phyloP scores from a whole-genome alignment of 1,140 invertebrate genomes.

The Drosophila carrolli region DNA sequence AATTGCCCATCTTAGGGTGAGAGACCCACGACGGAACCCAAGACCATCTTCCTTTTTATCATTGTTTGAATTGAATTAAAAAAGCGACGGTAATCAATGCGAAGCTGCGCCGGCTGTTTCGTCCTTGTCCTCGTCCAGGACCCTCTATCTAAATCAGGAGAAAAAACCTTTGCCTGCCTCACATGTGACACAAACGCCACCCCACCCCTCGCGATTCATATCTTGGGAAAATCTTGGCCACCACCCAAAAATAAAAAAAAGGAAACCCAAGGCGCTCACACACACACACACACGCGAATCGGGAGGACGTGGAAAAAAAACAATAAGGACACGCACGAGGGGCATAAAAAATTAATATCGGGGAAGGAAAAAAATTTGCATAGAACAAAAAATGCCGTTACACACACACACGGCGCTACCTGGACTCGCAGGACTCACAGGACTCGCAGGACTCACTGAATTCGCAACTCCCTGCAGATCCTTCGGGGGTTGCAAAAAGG shows the following conservation, averaged over 20 bases:
- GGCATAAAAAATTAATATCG: conserved; percentile 80
- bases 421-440: conserved; percentile 28
- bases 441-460: conserved; percentile 18
- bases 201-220: conserved; percentile 48
- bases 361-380: conserved; percentile 74
- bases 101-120: conserved; percentile 56
- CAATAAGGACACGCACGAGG: conserved; percentile 72
- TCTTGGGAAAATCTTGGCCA: conserved; percentile 84
- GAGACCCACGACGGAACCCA: conserved; percentile 26
- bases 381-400: conserved; percentile 82
- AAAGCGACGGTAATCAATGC: conserved; percentile 82
- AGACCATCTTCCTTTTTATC: conserved; percentile 61
- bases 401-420: conserved; percentile 57
- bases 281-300: conserved; percentile 10
- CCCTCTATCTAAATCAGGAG: conserved; percentile 52
- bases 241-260: conserved; percentile 60
- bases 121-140: conserved; percentile 34
- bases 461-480: conserved; percentile 29
- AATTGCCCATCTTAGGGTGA: conserved; percentile 73
- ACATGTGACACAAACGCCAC: conserved; percentile 67
- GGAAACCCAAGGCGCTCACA: conserved; percentile 12
- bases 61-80: conserved; percentile 82
- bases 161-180: conserved; percentile 60
- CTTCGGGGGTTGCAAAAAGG: conserved; percentile 41
- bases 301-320: conserved; percentile 29